Evolutionary conservation across 2,113 vertebrate genomes (phyloP), one percentile per base, ranked within the genome.

Genomic region (Oriolus oriolus): DNA sequence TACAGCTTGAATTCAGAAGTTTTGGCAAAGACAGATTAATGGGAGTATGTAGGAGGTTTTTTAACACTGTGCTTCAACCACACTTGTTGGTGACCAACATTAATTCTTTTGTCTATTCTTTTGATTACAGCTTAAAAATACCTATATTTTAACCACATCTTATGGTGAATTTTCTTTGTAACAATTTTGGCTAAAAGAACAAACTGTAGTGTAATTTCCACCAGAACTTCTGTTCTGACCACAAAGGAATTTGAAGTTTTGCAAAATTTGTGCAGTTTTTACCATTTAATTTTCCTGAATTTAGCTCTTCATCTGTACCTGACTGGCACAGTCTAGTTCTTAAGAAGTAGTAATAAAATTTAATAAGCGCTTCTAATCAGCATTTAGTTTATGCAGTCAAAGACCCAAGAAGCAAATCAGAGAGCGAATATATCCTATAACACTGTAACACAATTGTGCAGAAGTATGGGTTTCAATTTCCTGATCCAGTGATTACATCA

Each of bases 391-490:
- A 31, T 79, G 45, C 22, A 47, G 59, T 50, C 22, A 44, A 92
- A 80, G 49, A 31, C 22, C 16, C 30, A 68, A 75, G 52, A 59
- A 89, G 15, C 14, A 85, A 74, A 86, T 37, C 30, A 56, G 47
- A 69, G 42, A 47, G 33, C 13, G 63, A 60, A 13, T 57, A 41
- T 44, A 31, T 76, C 69, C 37, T 59, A 15, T 56, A 82, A 49
- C 16, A 28, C 33, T 63, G n/a, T 45, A 60, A 60, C 50, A 54
- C 26, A 64, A 54, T 69, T 92, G 81, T 81, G 64, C 61, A 74
- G 73, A 74, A 87, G 19, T 75, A 44, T 41, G 87, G 56, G 12
- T 84, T 90, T 95, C 74, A 89, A 66, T 94, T 96, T 96, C 37
- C 71, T 59, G 53, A 89, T 84, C 41, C 37, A 81, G 65, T 2